These are phyloP conservation scores for Rhineura floridana DNA, from an alignment of 2,113 vertebrate genomes.

Conservation along the genomic window DNA sequence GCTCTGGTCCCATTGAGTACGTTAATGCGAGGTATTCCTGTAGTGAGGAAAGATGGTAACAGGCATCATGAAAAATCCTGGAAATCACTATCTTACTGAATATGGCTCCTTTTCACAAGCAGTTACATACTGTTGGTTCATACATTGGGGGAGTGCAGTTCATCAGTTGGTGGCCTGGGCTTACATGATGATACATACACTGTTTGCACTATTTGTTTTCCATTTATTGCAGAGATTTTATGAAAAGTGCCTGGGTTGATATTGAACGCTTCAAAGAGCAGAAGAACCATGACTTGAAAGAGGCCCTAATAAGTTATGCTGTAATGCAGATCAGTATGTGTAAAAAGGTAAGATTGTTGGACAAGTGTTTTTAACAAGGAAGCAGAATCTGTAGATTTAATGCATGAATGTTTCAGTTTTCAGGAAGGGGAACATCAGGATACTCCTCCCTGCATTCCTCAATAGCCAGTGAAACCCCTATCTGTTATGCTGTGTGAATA, in stretches of 20 bases:
- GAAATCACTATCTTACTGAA: not conserved
- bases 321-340: slow-evolving; percentile 99
- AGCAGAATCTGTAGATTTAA: not conserved
- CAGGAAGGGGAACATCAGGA: not conserved
- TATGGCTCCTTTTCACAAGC: not conserved
- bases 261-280: slow-evolving; percentile 95
- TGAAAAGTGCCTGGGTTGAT: slow-evolving; percentile 91
- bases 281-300: slow-evolving; percentile 92
- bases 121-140: not conserved
- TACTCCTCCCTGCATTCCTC: not conserved
- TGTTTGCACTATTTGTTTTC: slow-evolving; percentile 21
- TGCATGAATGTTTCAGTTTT: not conserved
- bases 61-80: not conserved
- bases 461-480: not conserved
- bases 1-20: no score
- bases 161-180: not conserved
- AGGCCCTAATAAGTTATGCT: slow-evolving; percentile 94
- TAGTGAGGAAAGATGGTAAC: not conserved
- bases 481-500: not conserved
- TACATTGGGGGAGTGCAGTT: not conserved
- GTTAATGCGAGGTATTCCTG: no score
- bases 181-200: not conserved
- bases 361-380: slow-evolving; percentile 2
- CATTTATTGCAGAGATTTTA: slow-evolving; percentile 86
- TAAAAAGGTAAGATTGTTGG: slow-evolving; percentile 86